phyloP scores from a whole-genome alignment of 2,797 vertebrate species.

The Cirrhinus molitorella region DNA sequence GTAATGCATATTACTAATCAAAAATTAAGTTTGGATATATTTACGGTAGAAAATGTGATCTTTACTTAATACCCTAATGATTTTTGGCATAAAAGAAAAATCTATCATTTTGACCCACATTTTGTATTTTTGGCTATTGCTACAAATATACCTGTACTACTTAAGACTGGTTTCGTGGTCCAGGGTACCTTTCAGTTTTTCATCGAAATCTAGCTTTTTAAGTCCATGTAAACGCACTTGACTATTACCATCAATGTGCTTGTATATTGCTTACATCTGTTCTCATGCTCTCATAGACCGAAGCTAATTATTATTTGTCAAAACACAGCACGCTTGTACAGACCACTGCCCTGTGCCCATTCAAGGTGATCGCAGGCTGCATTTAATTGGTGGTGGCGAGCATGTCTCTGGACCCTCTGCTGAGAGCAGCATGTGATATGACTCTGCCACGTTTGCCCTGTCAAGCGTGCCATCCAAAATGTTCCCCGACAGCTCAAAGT shows the following conservation, averaged over 20 bases:
- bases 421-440: slow-evolving; percentile 38
- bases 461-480: slow-evolving; percentile 73
- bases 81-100: too few relatives aligned
- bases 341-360: slow-evolving; percentile 67
- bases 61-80: too few relatives aligned
- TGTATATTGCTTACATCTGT: slow-evolving; percentile 68
- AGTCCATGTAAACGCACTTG: slow-evolving; percentile 28
- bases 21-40: too few relatives aligned
- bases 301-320: slow-evolving; percentile 69
- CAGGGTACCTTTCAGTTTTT: too few relatives aligned
- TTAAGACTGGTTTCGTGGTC: too few relatives aligned
- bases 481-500: slow-evolving; percentile 73
- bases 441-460: slow-evolving; percentile 68
- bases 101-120: too few relatives aligned
- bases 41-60: too few relatives aligned
- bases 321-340: slow-evolving; percentile 65
- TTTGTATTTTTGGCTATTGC: too few relatives aligned
- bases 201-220: background rate
- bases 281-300: slow-evolving; percentile 58
- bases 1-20: too few relatives aligned
- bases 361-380: slow-evolving; percentile 72
- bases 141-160: too few relatives aligned
- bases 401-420: slow-evolving; percentile 35
- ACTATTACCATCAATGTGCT: slow-evolving; percentile 47
- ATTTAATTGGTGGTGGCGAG: slow-evolving; percentile 66